Evolutionary conservation across 2,797 vertebrate species (phyloP).

Genomic region (Pseudochirops corinnae): DNA sequence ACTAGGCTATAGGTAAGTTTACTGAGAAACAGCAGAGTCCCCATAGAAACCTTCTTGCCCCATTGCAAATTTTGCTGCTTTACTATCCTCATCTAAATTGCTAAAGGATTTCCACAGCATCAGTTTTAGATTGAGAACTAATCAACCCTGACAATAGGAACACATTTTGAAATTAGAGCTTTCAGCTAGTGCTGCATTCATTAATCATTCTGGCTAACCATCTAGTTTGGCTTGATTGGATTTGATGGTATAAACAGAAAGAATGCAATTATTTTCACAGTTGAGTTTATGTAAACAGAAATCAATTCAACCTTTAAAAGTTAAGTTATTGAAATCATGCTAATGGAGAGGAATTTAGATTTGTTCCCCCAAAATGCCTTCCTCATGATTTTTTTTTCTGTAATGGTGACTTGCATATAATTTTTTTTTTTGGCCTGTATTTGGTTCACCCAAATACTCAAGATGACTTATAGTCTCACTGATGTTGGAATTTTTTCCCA

Average conservation of each 20-base stretch:
- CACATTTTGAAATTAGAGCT: constrained; percentile 60
- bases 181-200: constrained; percentile 41
- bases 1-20: background rate
- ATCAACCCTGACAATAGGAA: constrained; percentile 63
- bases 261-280: constrained; percentile 47
- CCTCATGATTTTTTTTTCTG: constrained; percentile 35
- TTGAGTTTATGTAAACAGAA: constrained; percentile 60
- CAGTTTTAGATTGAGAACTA: constrained; percentile 55
- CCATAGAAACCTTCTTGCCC: constrained; percentile 30
- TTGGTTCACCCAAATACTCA: background rate
- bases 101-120: constrained; percentile 64
- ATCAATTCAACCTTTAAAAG: constrained; percentile 45
- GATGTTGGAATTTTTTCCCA: background rate
- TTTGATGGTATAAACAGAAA: constrained; percentile 63
- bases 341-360: constrained; percentile 57
- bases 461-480: background rate
- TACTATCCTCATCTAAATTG: constrained; percentile 45
- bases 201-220: constrained; percentile 63
- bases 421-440: background rate
- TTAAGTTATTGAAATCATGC: constrained; percentile 61
- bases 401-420: background rate
- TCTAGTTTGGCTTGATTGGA: constrained; percentile 66
- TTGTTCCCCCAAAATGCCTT: constrained; percentile 51
- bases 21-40: background rate
- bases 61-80: background rate